Evolutionary conservation across 2,888 invertebrate genomes (phyloP), one percentile per base, ranked within the genome.

Genomic region (Dinocampus coccinellae): DNA sequence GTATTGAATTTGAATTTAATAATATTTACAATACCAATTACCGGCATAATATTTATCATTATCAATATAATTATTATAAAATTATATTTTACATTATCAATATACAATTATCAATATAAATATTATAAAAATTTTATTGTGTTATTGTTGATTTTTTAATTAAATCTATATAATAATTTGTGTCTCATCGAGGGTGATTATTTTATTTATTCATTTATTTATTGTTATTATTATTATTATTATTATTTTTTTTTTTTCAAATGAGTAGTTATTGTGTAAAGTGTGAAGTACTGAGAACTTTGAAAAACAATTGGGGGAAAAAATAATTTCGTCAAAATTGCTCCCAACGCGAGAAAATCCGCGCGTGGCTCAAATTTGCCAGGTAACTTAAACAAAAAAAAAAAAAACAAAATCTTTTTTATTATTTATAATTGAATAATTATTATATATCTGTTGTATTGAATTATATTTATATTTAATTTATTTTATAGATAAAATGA

Each of bases 321-420:
- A 58, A 65, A 57, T 13, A 39, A 69, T 73, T n/a, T 61, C 71
- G 72, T 69, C 81, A 82, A 82, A 80, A 82, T 82, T 82, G 80
- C 82, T 76, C 82, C 82, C 34, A 78, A 82, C 80, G 79, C 73
- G 72, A 77, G 75, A 73, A 82, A 81, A 67, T 73, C 80, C 62
- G 73, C 77, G 75, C 78, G 77, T 76, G 79, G 79, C 80, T 77
- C 80, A 73, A 73, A 76, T 64, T 75, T 80, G 75, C 75, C 82
- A 82, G 82, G 82, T 82, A 81, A 78, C 69, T 71, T 71, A 72
- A 55, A 20, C n/a, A 36, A 10, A 4, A 9, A 9, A 36, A 36
- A 36, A 36, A 10, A 36, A 3, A 10, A 36, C 1, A 36, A 36
- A 36, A 36, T 36, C 10, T 9, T 36, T 36, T 10, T 9, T 9